These are phyloP conservation scores for Zophobas morio DNA, from an alignment of 1,140 invertebrate species.

Conservation along the genomic window DNA sequence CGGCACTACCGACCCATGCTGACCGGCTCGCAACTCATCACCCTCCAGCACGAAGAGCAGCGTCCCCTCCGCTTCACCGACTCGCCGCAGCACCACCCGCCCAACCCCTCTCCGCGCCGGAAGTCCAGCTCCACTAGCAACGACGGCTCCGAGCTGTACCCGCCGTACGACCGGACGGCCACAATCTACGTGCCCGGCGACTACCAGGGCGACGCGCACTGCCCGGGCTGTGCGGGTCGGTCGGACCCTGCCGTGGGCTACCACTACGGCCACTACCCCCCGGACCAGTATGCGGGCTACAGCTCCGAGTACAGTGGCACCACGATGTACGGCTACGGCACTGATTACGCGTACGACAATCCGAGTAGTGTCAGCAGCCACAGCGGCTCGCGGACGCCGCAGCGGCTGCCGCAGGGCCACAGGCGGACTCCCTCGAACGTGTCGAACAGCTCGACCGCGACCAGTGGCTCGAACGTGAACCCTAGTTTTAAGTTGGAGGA, in stretches of 20 bases:
- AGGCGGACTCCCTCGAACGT: slow-evolving; percentile 81
- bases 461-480: slow-evolving; percentile 68
- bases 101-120: slow-evolving; percentile 79
- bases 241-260: slow-evolving; percentile 44
- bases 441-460: slow-evolving; percentile 76
- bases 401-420: slow-evolving; percentile 72
- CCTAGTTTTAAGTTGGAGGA: slow-evolving; percentile 78
- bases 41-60: slow-evolving; percentile 70
- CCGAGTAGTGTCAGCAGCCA: slow-evolving; percentile 70
- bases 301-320: slow-evolving; percentile 65
- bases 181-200: slow-evolving; percentile 73
- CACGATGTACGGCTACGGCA: slow-evolving; percentile 65
- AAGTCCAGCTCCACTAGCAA: slow-evolving; percentile 78
- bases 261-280: slow-evolving; percentile 58
- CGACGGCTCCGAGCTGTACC: slow-evolving; percentile 73
- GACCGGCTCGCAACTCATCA: slow-evolving; percentile 67
- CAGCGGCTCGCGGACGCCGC: slow-evolving; percentile 69
- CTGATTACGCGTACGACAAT: slow-evolving; percentile 75
- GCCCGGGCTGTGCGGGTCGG: slow-evolving; percentile 51
- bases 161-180: slow-evolving; percentile 69
- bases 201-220: slow-evolving; percentile 63
- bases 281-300: slow-evolving; percentile 64
- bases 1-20: slow-evolving; percentile 82
- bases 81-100: slow-evolving; percentile 80
- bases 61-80: slow-evolving; percentile 84